These are phyloP conservation scores for Malurus leucopterus DNA, from an alignment of 2,797 vertebrate species.

Conservation along the genomic window DNA sequence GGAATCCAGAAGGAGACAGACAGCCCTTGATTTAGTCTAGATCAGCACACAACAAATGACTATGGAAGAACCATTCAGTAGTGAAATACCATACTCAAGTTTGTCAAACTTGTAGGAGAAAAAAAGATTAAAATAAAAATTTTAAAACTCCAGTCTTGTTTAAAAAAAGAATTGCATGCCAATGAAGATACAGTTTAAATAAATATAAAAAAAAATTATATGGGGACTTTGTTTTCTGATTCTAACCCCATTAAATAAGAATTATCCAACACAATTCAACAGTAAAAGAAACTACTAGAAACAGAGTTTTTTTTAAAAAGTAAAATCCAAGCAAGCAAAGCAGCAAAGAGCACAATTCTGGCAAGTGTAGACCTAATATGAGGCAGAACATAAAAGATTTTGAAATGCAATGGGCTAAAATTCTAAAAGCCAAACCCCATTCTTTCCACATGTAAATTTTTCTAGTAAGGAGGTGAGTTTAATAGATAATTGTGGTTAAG, in stretches of 20 bases:
- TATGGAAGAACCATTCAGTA: not conserved
- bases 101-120: not conserved
- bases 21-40: not conserved
- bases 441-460: not conserved
- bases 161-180: not conserved
- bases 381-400: not conserved
- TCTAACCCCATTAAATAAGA: not conserved
- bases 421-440: not conserved
- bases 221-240: not conserved
- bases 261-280: not conserved
- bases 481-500: not conserved
- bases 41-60: not conserved
- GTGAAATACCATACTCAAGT: not conserved
- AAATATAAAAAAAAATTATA: not conserved
- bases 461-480: not conserved
- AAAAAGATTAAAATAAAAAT: not conserved
- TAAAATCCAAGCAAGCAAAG: not conserved
- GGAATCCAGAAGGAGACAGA: not conserved
- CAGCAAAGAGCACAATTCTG: not conserved
- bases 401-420: not conserved
- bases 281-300: not conserved
- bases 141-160: not conserved
- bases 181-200: not conserved
- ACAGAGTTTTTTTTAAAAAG: not conserved
- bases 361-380: not conserved